Base-by-base conservation (phyloP, 2,888 invertebrate species). In the Carterocephalus palaemon region DNA sequence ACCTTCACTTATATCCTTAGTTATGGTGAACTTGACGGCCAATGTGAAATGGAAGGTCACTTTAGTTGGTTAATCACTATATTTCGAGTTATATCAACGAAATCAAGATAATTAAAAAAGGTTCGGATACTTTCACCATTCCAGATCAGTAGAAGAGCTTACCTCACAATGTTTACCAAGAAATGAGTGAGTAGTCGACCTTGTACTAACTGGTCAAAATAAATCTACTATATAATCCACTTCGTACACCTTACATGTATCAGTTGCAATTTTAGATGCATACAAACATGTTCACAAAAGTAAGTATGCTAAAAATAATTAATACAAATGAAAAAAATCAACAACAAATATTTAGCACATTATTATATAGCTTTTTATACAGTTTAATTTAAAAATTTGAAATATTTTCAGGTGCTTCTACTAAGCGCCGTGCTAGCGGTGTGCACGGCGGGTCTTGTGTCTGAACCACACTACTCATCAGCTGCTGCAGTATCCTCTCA, bases 341-440 rank as follows among this genome's bases (percentile, higher is more conserved):
- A 12, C 9, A 10, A 13, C 3, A 4, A 12, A 19, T 34, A n/a
- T n/a, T n/a, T n/a, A n/a, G n/a, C n/a, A n/a, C n/a, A n/a, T n/a
- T n/a, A n/a, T n/a, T n/a, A n/a, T n/a, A n/a, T n/a, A n/a, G n/a
- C n/a, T n/a, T n/a, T n/a, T n/a, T n/a, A n/a, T n/a, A n/a, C n/a
- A n/a, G n/a, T n/a, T n/a, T n/a, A n/a, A n/a, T n/a, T n/a, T n/a
- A n/a, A n/a, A n/a, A n/a, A n/a, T n/a, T n/a, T n/a, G n/a, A n/a
- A n/a, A n/a, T n/a, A 16, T 46, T 66, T 62, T n/a, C 56, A 84
- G 83, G 60, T 83, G 32, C 32, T 83, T 24, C 61, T 69, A 40
- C 24, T 87, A 56, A 67, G 77, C 64, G 77, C 81, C 42, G 59
- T 85, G 46, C 52, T 86, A 60, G 80, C 81, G 32, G 73, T 88